These are phyloP conservation scores for Nasalis larvatus DNA, from an alignment of 2,113 vertebrate genomes.

Conservation along the genomic window DNA sequence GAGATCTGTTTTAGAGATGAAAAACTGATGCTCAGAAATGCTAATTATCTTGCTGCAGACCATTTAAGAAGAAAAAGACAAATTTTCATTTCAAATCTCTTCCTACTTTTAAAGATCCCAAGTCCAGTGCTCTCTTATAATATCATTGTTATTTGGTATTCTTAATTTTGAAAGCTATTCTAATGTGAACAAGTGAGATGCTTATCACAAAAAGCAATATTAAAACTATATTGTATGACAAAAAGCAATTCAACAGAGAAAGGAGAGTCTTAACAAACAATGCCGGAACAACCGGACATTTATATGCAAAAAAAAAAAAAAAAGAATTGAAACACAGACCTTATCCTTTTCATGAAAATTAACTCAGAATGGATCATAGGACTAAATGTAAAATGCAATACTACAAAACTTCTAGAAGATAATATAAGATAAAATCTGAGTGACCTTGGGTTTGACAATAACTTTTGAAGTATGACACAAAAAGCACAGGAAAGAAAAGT, in stretches of 20 bases:
- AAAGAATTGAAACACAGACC: background rate
- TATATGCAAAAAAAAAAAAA: background rate
- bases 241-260: background rate
- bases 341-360: background rate
- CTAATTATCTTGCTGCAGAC: background rate
- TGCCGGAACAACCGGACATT: background rate
- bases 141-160: background rate
- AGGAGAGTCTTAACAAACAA: background rate
- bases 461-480: background rate
- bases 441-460: background rate
- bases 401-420: background rate
- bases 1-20: background rate
- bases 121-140: background rate
- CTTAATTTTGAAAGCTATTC: background rate
- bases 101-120: background rate
- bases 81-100: background rate
- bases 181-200: background rate
- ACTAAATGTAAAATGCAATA: background rate
- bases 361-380: background rate
- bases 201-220: background rate
- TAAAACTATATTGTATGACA: background rate
- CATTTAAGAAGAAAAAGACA: background rate
- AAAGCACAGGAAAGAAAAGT: background rate
- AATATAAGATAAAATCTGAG: background rate
- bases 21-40: background rate